These are phyloP conservation scores for Yoshiicerus persimilis DNA, from an alignment of 1,140 invertebrate species.

Conservation along the genomic window DNA sequence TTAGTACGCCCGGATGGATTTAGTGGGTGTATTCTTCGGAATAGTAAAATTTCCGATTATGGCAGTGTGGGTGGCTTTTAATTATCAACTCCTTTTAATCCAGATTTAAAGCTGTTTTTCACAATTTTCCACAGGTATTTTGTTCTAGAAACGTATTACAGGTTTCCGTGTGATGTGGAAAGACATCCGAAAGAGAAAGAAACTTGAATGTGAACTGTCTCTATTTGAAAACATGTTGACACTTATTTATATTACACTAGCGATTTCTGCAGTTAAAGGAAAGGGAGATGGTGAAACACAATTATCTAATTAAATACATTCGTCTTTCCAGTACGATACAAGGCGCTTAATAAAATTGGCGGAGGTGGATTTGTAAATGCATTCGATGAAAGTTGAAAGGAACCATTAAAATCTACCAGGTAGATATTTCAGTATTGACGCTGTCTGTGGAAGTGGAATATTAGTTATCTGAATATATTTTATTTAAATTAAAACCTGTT, in stretches of 20 bases:
- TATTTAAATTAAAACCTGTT: too few species aligned
- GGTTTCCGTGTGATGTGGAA: background rate
- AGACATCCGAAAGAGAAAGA: too few species aligned
- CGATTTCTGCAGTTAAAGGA: background rate
- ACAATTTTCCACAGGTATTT: background rate
- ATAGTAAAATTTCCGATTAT: background rate
- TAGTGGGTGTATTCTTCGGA: background rate
- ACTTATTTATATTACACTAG: background rate
- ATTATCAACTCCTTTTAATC: background rate
- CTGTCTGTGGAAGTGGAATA: too few species aligned
- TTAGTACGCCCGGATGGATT: background rate
- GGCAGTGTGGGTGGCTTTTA: background rate
- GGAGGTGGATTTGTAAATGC: too few species aligned
- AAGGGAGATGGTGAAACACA: background rate
- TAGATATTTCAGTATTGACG: too few species aligned
- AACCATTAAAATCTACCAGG: too few species aligned
- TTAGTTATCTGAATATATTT: too few species aligned
- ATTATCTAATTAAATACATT: background rate
- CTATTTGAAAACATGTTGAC: too few species aligned
- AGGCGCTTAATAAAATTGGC: too few species aligned
- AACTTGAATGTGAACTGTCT: too few species aligned
- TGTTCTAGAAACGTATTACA: background rate
- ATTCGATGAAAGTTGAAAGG: too few species aligned
- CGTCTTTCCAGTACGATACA: background rate
- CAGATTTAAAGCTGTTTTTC: background rate